These are phyloP conservation scores for Bettongia penicillata DNA, from an alignment of 2,113 vertebrate genomes.

Conservation along the genomic window DNA sequence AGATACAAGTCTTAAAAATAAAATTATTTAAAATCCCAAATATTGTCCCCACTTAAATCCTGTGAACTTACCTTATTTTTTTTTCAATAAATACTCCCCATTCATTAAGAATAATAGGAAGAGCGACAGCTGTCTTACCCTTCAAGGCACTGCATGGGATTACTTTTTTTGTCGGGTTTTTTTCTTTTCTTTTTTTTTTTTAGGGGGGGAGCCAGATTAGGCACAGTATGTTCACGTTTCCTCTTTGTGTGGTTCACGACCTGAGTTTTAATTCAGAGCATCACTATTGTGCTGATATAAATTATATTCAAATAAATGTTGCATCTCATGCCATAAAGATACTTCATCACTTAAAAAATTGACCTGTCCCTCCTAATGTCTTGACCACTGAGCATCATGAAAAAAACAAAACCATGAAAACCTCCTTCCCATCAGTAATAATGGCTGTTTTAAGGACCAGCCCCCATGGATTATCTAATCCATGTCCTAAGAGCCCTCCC, in stretches of 20 bases:
- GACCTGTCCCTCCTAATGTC: not conserved
- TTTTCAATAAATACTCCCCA: constrained; percentile 1
- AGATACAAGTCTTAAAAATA: not conserved
- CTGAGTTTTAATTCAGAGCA: not conserved
- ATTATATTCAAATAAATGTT: not conserved
- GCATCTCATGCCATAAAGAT: not conserved
- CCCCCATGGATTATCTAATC: not conserved
- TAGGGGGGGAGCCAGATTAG: not conserved
- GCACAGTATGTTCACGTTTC: not conserved
- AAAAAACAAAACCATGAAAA: not conserved
- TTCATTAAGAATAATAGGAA: constrained; percentile 1
- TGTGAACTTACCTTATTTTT: not conserved
- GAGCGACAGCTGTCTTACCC: not conserved
- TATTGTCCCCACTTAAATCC: not conserved
- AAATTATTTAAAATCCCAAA: not conserved
- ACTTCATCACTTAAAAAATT: not conserved
- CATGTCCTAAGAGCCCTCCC: not conserved
- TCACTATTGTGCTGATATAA: not conserved
- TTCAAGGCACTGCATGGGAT: not conserved
- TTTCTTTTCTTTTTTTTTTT: not conserved
- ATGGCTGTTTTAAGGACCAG: not conserved
- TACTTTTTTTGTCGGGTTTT: not conserved
- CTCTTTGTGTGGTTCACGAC: not conserved
- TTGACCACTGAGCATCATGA: not conserved
- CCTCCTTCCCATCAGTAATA: not conserved